Conservation (phyloP, 2,888 invertebrate species). For the Caenorhabditis becei region DNA sequence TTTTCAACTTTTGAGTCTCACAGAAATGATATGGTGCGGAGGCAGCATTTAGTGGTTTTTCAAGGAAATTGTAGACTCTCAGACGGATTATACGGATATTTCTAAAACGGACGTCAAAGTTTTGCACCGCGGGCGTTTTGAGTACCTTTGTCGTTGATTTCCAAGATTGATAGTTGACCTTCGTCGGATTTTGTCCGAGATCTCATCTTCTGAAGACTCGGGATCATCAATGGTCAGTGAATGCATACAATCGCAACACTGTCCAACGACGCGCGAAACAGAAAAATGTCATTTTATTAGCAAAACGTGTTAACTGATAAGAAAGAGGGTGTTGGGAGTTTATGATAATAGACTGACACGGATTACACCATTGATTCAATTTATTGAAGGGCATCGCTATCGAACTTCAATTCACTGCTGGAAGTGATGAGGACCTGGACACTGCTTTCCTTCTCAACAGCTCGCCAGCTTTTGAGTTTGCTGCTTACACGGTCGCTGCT, state of each 20-base stretch:
- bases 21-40: slow-evolving; percentile 72
- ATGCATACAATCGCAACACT: slow-evolving; percentile 37
- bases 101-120: slow-evolving; percentile 7
- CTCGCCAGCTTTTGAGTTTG: slow-evolving; percentile 77
- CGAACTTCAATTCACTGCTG: slow-evolving; percentile 67
- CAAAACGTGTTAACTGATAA: slow-evolving; percentile 36
- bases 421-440: slow-evolving; percentile 64
- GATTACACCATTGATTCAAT: slow-evolving; percentile 37
- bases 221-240: slow-evolving; percentile 47
- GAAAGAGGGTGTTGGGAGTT: slow-evolving; percentile 21
- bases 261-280: not conserved
- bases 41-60: slow-evolving; percentile 68
- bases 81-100: slow-evolving; percentile 59
- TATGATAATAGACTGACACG: slow-evolving; percentile 25
- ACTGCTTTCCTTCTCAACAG: slow-evolving; percentile 72
- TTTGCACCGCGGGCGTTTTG: not conserved
- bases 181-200: slow-evolving; percentile 51
- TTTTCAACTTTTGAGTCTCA: slow-evolving; percentile 42
- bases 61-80: slow-evolving; percentile 71
- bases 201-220: slow-evolving; percentile 33
- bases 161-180: slow-evolving; percentile 60
- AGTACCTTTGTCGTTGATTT: slow-evolving; percentile 52
- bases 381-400: slow-evolving; percentile 65
- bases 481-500: slow-evolving; percentile 77
- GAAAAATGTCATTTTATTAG: slow-evolving; percentile 46